Evolutionary conservation across 2,113 vertebrate genomes (phyloP).

Genomic region (Zosterops lateralis): DNA sequence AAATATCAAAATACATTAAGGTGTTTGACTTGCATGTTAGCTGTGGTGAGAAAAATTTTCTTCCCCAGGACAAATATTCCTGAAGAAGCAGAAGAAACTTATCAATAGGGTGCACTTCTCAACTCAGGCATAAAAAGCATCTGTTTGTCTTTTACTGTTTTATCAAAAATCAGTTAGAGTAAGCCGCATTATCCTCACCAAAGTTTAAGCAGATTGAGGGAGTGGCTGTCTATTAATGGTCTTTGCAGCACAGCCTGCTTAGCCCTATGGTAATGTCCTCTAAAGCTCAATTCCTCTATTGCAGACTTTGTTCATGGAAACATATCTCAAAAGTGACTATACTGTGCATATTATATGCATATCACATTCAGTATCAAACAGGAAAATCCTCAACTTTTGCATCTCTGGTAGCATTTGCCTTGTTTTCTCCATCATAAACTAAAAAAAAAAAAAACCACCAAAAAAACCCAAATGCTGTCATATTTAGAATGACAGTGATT

Average conservation of each 20-base stretch:
- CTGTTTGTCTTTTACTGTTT: conserved; percentile 11
- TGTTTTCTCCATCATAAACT: neutral
- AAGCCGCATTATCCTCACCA: conserved; percentile 34
- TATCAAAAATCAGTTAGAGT: conserved; percentile 41
- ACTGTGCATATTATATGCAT: neutral
- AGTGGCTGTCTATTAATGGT: conserved; percentile 28
- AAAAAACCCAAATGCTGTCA: neutral
- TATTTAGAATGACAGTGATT: neutral
- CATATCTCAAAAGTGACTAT: neutral
- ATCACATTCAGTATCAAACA: neutral
- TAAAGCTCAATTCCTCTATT: neutral
- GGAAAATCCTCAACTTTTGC: neutral
- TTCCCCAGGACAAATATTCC: neutral
- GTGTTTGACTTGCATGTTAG: neutral
- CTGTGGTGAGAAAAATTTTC: neutral
- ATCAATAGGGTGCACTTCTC: neutral
- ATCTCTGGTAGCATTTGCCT: neutral
- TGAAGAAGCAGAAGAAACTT: neutral
- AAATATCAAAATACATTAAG: neutral
- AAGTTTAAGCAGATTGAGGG: conserved; percentile 49
- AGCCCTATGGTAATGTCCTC: neutral
- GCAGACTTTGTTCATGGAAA: neutral
- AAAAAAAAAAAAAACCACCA: neutral
- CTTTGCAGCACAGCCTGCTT: neutral
- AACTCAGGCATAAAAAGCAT: neutral